Evolutionary conservation across 53 echinoderm and acorn worm genomes (phyloP).

Genomic region (Temnopleurus reevesii): DNA sequence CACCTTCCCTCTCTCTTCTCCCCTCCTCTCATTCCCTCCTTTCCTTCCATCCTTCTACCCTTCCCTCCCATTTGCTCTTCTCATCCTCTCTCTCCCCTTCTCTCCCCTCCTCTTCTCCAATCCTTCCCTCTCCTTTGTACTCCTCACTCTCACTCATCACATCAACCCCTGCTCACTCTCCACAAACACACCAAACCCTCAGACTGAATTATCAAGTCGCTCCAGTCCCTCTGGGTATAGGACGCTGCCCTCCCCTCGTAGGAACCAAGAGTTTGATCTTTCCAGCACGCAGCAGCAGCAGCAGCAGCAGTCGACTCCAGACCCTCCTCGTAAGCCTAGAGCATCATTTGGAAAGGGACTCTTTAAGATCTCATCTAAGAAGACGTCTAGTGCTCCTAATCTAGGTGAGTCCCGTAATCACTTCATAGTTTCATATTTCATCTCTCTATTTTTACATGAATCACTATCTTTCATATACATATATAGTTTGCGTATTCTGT

Average conservation of each 20-base stretch:
- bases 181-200: too few species aligned
- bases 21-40: not conserved
- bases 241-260: constrained; percentile 86
- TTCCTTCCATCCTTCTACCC: not conserved
- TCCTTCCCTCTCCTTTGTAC: not conserved
- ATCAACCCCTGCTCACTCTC: not conserved
- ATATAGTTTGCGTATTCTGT: too few species aligned
- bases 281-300: not conserved
- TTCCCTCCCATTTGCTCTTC: not conserved
- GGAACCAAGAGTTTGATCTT: constrained; percentile 59
- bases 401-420: constrained; percentile 73
- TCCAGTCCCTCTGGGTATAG: constrained; percentile 70
- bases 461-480: too few species aligned
- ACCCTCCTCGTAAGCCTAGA: constrained; percentile 59
- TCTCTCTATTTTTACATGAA: too few species aligned
- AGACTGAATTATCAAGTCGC: constrained; percentile 54
- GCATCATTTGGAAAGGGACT: constrained; percentile 83
- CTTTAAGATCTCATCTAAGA: constrained; percentile 82
- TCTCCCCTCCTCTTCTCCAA: not conserved
- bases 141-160: not conserved
- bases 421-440: not conserved
- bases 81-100: not conserved
- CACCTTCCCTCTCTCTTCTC: not conserved
- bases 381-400: constrained; percentile 93
- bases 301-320: constrained; percentile 11